Evolutionary conservation across 2,113 vertebrate genomes (phyloP), one percentile per base, ranked within the genome.

Genomic region (Sula dactylatra): DNA sequence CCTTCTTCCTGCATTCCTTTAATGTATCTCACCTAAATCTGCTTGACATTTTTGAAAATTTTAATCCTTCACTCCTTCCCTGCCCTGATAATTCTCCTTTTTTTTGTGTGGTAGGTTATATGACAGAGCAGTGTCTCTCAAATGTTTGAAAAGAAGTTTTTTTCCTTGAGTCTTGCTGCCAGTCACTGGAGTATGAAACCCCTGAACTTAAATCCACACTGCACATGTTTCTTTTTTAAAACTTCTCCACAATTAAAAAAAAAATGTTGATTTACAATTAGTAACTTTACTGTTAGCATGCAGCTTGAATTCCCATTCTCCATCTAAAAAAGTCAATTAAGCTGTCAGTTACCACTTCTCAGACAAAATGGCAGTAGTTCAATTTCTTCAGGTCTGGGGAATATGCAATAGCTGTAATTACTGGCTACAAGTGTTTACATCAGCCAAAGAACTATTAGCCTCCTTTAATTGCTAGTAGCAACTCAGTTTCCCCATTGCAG

Each of bases 331-430:
- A 72, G 84, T 87, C 95, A 96, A 91, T 96, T 97, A 96, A 94
- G 87, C 82, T 95, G 95, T 96, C 93, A 96, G 90, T 96, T 96
- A 49, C 84, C 73, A 89, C 87, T 87, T 96, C 81, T 93, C 95
- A 96, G 93, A 97, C 95, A 82, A 96, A 90, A 96, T 96, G 96
- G 96, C 96, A 96, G 81, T 73, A 91, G 73, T 96, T 97, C 96
- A 97, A 96, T 90, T 96, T 94, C 58, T 95, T 61, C 78, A 91
- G 84, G 95, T 89, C 95, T 93, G 62, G 95, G 91, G 96, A 97
- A 96, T 94, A 95, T 12, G 87, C 87, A 91, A 79, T 73, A 72
- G 81, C 89, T 96, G 44, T 94, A 95, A 96, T 97, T 96, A 73
- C 92, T 96, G 93, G 84, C 89, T 97, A 86, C 95, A 91, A 97